These are phyloP conservation scores for Mugil cephalus DNA, from an alignment of 2,113 vertebrate species.

Conservation along the genomic window DNA sequence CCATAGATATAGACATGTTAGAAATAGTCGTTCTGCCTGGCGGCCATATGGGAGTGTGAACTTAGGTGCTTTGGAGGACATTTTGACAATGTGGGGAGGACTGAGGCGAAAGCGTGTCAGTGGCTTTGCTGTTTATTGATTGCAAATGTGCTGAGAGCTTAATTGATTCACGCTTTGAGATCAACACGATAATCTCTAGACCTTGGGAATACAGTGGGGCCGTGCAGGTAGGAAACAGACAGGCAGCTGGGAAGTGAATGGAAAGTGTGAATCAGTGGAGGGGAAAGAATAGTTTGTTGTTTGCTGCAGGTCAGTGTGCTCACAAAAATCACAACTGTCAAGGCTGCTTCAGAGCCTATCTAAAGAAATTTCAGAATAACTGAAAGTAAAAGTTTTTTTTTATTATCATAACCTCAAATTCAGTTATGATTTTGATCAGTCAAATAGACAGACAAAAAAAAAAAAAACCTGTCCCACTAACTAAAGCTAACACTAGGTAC, in stretches of 20 bases:
- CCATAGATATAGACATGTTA: conserved; percentile 61
- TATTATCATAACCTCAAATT: too few relatives aligned
- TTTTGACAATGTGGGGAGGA: conserved; percentile 71
- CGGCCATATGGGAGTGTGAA: conserved; percentile 56
- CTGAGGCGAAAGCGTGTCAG: conserved; percentile 61
- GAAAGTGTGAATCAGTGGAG: conserved; percentile 36
- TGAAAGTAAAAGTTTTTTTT: conserved; percentile 5
- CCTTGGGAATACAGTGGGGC: conserved; percentile 62
- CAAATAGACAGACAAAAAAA: too few relatives aligned
- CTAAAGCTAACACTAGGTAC: too few relatives aligned
- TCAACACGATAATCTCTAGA: conserved; percentile 79
- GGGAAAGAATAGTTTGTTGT: conserved; percentile 36
- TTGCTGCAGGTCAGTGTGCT: neutral
- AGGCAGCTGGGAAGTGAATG: conserved; percentile 19
- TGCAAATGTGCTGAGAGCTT: conserved; percentile 79
- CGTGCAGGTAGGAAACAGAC: conserved; percentile 45
- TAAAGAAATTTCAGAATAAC: neutral
- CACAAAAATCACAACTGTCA: conserved; percentile 2
- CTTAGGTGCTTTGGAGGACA: conserved; percentile 63
- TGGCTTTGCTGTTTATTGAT: conserved; percentile 84
- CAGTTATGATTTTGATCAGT: too few relatives aligned
- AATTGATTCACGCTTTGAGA: conserved; percentile 85
- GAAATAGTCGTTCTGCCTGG: conserved; percentile 68
- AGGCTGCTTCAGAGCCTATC: neutral
- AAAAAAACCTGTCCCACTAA: too few relatives aligned